phyloP scores from a whole-genome alignment of 1,140 invertebrate species.

The Drosophila trapezifrons region DNA sequence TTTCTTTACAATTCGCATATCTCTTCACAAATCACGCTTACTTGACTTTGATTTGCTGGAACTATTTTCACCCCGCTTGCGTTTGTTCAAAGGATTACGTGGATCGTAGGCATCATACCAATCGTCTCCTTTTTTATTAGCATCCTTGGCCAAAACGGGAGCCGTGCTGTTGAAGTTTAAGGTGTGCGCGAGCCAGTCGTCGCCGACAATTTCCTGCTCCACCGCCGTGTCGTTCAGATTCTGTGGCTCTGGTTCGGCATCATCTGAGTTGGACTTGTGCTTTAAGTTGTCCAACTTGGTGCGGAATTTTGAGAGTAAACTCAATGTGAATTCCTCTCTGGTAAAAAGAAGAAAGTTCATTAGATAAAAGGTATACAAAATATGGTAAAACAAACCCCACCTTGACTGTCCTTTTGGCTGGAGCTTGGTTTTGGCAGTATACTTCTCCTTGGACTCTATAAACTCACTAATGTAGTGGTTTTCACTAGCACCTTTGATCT shows the following conservation, averaged over 20 bases:
- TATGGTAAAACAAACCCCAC: constrained; percentile 59
- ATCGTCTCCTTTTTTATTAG: constrained; percentile 95
- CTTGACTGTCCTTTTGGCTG: constrained; percentile 89
- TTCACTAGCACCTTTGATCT: constrained; percentile 74
- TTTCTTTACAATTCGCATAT: not conserved
- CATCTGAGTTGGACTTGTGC: constrained; percentile 85
- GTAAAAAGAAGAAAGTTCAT: constrained; percentile 31
- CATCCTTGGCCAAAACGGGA: constrained; percentile 95
- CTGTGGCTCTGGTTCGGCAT: constrained; percentile 45
- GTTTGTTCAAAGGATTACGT: constrained; percentile 96
- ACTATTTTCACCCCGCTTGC: constrained; percentile 88
- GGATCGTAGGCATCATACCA: constrained; percentile 99
- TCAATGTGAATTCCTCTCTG: constrained; percentile 90
- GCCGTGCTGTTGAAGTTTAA: constrained; percentile 91
- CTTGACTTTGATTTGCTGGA: constrained; percentile 44
- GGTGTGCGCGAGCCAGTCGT: constrained; percentile 90
- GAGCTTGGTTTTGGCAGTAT: constrained; percentile 88
- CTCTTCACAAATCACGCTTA: constrained; percentile 20
- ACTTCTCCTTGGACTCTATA: constrained; percentile 91
- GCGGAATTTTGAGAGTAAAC: constrained; percentile 93
- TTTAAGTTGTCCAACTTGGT: constrained; percentile 89
- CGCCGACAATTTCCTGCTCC: constrained; percentile 85
- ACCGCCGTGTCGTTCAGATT: constrained; percentile 49
- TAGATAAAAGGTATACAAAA: not conserved
- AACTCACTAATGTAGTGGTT: constrained; percentile 88